Evolutionary conservation across 92 coral and sea anemone genomes (phyloP), one percentile per base, ranked within the genome.

Genomic region (Parazoanthus atlanticus): DNA sequence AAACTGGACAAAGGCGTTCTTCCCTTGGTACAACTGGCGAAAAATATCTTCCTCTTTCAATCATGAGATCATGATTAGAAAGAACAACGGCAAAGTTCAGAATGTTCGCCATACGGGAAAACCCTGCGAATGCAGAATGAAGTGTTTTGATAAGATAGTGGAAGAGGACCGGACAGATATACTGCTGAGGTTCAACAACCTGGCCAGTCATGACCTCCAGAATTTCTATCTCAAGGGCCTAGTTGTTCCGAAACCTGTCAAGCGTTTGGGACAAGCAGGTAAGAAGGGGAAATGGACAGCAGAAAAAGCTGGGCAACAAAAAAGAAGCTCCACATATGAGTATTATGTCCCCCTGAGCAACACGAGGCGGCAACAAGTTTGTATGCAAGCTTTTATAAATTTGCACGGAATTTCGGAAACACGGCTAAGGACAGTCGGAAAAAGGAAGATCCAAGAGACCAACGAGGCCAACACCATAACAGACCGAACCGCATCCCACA

Each of bases 401-500:
- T 36, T 86, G 21, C 74, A 86, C 30, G 76, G 84, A 54, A 86
- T 86, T 3, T 9, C 76, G 25, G 84, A 33, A 36, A 54, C 56
- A 13, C 36, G 76, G 7, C 8, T 76, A 52, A 32, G 76, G 25
- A 86, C 84, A 8, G 52, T 16, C 74, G 61, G 21, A 58, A 76
- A 23, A 86, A 77, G 26, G 34, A 52, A 76, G 89, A 76, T 61
- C 89, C 75, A 34, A 76, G 75, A 47, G 89, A 86, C 40, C 47
- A 49, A n/a, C 82, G 58, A 10, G 89, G 89, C 7, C 54, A 43
- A 36, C 81, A 85, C 65, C 43, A 54, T 47, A 72, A 54, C 83
- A 8, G 83, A 54, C 83, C 83, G 19, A 75, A 75, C 83, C 8
- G 34, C 11, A 75, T 86, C 46, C 30, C 74, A 21, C 61, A 86